phyloP scores from a whole-genome alignment of 2,888 invertebrate genomes.

The Phoronis australis region DNA sequence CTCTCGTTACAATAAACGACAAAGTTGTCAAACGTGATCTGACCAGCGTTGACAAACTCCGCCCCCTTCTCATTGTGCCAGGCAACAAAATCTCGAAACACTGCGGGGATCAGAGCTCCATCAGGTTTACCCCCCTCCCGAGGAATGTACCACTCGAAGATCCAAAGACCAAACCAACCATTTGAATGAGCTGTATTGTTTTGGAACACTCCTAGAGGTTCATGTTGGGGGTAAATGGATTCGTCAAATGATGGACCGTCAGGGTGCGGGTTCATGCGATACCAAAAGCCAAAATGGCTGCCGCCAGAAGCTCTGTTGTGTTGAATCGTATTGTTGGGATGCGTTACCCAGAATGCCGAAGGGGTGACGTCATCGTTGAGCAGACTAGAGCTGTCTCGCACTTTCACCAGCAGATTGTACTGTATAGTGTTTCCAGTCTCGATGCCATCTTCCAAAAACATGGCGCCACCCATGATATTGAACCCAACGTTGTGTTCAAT shows the following conservation, averaged over 20 bases:
- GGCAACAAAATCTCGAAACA: conserved; percentile 24
- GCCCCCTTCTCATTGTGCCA: conserved; percentile 47
- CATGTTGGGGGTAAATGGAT: conserved; percentile 29
- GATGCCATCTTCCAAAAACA: conserved; percentile 48
- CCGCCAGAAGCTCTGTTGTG: conserved; percentile 46
- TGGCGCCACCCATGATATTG: conserved; percentile 46
- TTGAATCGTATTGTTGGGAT: conserved; percentile 41
- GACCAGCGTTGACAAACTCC: conserved; percentile 38
- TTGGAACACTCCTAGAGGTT: conserved; percentile 20
- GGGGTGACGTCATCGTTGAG: conserved; percentile 49
- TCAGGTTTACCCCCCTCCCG: too few species aligned
- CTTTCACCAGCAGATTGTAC: conserved; percentile 42
- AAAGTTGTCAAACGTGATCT: conserved; percentile 34
- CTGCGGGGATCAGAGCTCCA: too few species aligned
- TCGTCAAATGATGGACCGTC: conserved; percentile 39
- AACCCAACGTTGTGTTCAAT: conserved; percentile 31
- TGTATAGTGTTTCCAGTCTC: conserved; percentile 39
- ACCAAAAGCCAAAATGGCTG: conserved; percentile 49
- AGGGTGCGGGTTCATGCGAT: conserved; percentile 40
- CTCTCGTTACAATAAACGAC: conserved; percentile 33
- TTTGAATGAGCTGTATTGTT: conserved; percentile 45
- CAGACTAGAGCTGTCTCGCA: conserved; percentile 37
- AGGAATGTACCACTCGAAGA: too few species aligned
- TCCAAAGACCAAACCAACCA: conserved; percentile 49
- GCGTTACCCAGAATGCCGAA: conserved; percentile 47